Conservation (phyloP, 2,888 invertebrate species). For the Orchesellides sinensis region DNA sequence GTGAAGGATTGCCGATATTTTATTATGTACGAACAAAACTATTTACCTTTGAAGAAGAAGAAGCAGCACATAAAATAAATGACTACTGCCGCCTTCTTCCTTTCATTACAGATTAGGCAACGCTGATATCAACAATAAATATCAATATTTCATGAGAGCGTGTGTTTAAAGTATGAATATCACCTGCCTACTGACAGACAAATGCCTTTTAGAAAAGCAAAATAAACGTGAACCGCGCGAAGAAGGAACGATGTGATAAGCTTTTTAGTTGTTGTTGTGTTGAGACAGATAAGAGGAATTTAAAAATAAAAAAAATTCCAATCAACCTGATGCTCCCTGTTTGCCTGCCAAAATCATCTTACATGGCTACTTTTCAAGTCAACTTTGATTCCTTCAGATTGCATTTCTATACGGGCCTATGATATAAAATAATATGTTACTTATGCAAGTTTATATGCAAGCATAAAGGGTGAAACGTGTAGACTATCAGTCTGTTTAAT, state of each 20-base stretch:
- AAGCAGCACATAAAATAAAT: background rate
- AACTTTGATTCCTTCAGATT: conserved; percentile 21
- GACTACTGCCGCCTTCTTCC: conserved; percentile 15
- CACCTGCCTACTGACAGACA: background rate
- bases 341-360: conserved; percentile 40
- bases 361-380: conserved; percentile 41
- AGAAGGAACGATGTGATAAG: conserved; percentile 28
- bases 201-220: background rate
- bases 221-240: conserved; percentile 15
- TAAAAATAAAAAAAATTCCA: conserved; percentile 34
- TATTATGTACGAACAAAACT: conserved; percentile 21
- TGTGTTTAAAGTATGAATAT: background rate
- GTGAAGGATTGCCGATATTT: conserved; percentile 25
- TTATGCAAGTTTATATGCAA: no score
- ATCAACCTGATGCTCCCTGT: conserved; percentile 31
- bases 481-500: background rate
- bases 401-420: no score
- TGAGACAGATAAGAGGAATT: conserved; percentile 46
- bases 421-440: background rate
- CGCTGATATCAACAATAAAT: conserved; percentile 25
- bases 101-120: conserved; percentile 31
- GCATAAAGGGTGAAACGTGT: no score
- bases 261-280: background rate
- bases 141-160: conserved; percentile 34
- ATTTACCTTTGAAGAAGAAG: background rate